Evolutionary conservation across 2,113 vertebrate genomes (phyloP).

Genomic region (Prietella phreatophila): DNA sequence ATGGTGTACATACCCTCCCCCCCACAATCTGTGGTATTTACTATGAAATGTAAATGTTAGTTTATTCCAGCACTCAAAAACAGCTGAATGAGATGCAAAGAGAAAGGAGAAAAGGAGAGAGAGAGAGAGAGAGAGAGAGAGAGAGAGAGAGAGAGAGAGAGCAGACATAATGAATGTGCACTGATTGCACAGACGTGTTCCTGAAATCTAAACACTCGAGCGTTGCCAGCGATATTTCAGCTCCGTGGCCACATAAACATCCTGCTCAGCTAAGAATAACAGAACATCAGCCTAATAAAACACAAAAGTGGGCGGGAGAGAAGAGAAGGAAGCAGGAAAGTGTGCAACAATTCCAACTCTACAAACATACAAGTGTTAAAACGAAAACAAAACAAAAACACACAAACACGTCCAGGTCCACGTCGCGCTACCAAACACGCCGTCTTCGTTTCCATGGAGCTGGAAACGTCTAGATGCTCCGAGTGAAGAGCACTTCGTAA

Average conservation of each 20-base stretch:
- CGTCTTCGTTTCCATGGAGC: not conserved
- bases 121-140: conserved; percentile 40
- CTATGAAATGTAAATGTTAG: conserved; percentile 42
- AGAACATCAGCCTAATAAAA: conserved; percentile 74
- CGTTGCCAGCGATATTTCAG: conserved; percentile 74
- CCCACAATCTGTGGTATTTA: not conserved
- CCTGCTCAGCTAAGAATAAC: conserved; percentile 78
- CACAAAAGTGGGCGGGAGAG: conserved; percentile 66
- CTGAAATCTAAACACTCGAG: conserved; percentile 70
- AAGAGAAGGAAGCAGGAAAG: conserved; percentile 63
- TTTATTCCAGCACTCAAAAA: conserved; percentile 17
- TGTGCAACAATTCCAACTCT: not conserved
- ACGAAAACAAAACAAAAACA: not conserved
- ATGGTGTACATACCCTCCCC: too few relatives aligned
- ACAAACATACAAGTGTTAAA: not conserved
- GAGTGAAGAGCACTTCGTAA: not conserved
- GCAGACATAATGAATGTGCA: not conserved
- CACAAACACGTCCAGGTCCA: not conserved
- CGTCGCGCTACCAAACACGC: not conserved
- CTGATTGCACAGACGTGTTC: conserved; percentile 15
- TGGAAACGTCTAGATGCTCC: not conserved
- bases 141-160: not conserved
- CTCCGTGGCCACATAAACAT: conserved; percentile 74
- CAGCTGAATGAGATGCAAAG: conserved; percentile 34
- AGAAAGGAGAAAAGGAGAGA: conserved; percentile 34